Evolutionary conservation across 2,888 invertebrate species (phyloP).

Genomic region (Thymelicus acteon): DNA sequence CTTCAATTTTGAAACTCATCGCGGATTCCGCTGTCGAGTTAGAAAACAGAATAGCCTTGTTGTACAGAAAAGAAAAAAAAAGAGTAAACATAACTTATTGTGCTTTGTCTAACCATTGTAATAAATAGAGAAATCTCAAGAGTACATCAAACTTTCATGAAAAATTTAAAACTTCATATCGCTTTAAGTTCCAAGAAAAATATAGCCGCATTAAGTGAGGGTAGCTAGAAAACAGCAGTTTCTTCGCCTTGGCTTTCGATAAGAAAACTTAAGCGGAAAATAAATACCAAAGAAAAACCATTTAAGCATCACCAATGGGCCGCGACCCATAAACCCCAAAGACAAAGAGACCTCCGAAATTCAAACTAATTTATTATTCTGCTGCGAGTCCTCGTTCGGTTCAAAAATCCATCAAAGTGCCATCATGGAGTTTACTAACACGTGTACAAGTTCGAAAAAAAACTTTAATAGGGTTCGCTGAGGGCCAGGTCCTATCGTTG

Average conservation of each 20-base stretch:
- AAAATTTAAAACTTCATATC: too few species aligned
- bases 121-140: too few species aligned
- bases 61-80: too few species aligned
- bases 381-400: constrained; percentile 50
- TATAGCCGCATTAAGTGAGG: neutral
- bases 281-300: constrained; percentile 31
- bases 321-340: constrained; percentile 28
- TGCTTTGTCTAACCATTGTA: too few species aligned
- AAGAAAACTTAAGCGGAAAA: constrained; percentile 23
- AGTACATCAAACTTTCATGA: too few species aligned
- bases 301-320: constrained; percentile 25
- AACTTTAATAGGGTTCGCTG: constrained; percentile 58
- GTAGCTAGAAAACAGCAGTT: neutral
- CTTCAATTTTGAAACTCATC: too few species aligned
- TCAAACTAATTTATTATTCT: constrained; percentile 51
- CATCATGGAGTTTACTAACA: constrained; percentile 64
- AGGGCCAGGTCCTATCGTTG: neutral
- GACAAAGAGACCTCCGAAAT: constrained; percentile 31
- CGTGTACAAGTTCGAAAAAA: constrained; percentile 59
- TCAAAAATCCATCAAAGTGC: constrained; percentile 73
- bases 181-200: neutral
- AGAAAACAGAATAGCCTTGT: too few species aligned
- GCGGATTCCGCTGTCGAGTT: too few species aligned
- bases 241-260: neutral
- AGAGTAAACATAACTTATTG: too few species aligned